Base-by-base conservation (phyloP, 2,113 vertebrate genomes). In the Plotosus lineatus region DNA sequence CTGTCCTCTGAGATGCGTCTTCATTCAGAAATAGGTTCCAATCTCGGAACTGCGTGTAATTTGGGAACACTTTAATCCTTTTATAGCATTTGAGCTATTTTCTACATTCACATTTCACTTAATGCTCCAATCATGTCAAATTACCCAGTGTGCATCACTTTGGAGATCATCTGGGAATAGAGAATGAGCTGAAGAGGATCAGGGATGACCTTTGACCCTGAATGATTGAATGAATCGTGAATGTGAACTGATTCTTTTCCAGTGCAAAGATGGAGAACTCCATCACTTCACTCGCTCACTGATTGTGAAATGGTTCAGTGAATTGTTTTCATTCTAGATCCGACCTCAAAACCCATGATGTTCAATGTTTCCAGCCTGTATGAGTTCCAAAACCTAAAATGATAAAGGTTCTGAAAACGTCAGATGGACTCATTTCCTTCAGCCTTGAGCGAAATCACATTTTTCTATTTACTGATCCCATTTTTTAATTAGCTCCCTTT, bases 401-500 rank as follows among this genome's bases (percentile, higher is more conserved):
- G n/a, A n/a, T n/a, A n/a, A 31, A 72, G 31, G 69, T 72, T 72
- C 31, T 19, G 17, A 33, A 26, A 72, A 17, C 44, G 31, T 44
- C 69, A 72, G 44, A 26, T 8, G 14, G 66, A 50, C 46, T 50
- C 44, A 50, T 72, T 72, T 50, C 44, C 46, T 72, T 31, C 2
- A 10, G 44, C 65, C 21, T 42, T 23, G 9, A 42, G 38, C 46
- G 3, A 68, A n/a, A n/a, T 9, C 26, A 28, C 4, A 46, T n/a
- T 9, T 8, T 1, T 72, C 44, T 48, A 72, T 72, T 72, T 50
- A 72, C 69, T 50, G 44, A 72, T 72, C 58, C 21, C 28, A 8
- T n/a, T 71, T 81, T 71, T 68, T 82, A 77, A 82, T 78, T 61
- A 73, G 76, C 17, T 42, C n/a, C 10, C 26, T 42, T 63, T 42